A percentile compares a stretch with the other conserved stretches of the same genome.
These are phyloP conservation scores for Chydorus sphaericus DNA, from an alignment of 2,888 invertebrate genomes.

Conservation along the genomic window DNA sequence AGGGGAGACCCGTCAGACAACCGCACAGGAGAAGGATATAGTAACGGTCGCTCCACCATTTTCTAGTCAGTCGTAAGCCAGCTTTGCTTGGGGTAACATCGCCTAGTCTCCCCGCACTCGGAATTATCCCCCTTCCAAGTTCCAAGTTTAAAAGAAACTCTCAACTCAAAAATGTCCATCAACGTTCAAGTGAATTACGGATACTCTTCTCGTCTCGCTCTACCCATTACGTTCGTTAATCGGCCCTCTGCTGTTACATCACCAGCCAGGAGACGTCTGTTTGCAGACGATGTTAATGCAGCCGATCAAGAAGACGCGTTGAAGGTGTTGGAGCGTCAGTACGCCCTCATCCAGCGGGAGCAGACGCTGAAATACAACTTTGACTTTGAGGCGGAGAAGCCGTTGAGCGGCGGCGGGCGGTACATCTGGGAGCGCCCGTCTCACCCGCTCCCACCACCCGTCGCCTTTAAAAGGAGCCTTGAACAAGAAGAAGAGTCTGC, in stretches of 20 bases:
- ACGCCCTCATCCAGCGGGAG: neutral
- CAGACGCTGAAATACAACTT: neutral
- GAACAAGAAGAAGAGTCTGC: neutral
- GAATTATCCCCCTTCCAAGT: neutral
- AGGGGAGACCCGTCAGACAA: too few relatives aligned
- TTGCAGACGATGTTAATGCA: neutral
- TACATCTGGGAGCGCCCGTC: neutral
- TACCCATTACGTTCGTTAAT: too few relatives aligned
- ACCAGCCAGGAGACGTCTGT: neutral
- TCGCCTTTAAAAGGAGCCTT: neutral
- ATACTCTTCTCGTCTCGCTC: too few relatives aligned
- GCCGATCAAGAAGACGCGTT: neutral
- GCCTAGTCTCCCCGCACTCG: too few relatives aligned
- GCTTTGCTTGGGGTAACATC: too few relatives aligned
- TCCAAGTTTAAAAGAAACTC: neutral
- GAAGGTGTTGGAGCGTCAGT: neutral
- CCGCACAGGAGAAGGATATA: too few relatives aligned
- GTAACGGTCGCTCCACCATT: too few relatives aligned
- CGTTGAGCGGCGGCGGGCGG: neutral
- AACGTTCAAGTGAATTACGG: conserved; percentile 1
- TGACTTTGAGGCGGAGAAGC: neutral
- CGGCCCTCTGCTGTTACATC: too few relatives aligned
- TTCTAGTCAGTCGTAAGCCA: too few relatives aligned
- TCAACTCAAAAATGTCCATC: neutral
- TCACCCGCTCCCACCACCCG: neutral